Percentiles rank a stretch among this genome's conserved stretches.
Evolutionary conservation across 1,140 invertebrate species (phyloP).

Genomic region (Hermatobates lingyangjiaoensis): DNA sequence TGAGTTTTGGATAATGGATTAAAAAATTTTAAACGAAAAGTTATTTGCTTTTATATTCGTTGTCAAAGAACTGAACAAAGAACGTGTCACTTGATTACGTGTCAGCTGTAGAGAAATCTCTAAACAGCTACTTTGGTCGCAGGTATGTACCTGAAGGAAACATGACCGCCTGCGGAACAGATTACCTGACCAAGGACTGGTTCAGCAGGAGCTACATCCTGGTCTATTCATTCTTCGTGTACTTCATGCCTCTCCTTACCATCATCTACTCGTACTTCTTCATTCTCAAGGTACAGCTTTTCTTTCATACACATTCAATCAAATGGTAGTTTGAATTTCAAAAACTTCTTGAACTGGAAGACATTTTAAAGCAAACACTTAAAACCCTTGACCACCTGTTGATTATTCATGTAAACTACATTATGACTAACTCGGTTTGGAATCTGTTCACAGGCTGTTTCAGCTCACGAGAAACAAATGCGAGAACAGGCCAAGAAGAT

Average conservation of each 20-base stretch:
- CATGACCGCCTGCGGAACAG: conserved; percentile 68
- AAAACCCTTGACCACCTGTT: no score
- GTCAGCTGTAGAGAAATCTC: not conserved
- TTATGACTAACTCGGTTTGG: no score
- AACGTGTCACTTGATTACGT: not conserved
- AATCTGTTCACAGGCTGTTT: conserved; percentile 40
- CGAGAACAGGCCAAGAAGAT: conserved; percentile 68
- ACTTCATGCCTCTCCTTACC: conserved; percentile 44
- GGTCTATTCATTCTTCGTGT: conserved; percentile 47
- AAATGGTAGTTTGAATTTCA: no score
- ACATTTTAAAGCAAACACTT: no score
- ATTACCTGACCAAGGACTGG: conserved; percentile 51
- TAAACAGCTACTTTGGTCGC: conserved; percentile 9
- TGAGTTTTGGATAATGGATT: no score
- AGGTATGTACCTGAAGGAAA: conserved; percentile 77
- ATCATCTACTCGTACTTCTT: conserved; percentile 62
- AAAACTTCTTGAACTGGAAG: no score
- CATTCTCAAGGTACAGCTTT: conserved; percentile 37
- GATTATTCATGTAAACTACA: no score
- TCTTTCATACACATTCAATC: no score
- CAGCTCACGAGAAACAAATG: conserved; percentile 62
- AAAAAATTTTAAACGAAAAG: no score
- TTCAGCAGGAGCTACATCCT: conserved; percentile 44
- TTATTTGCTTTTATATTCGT: no score
- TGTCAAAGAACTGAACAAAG: not conserved